These are phyloP conservation scores for Lamellibrachia luymesi DNA, from an alignment of 1,140 invertebrate species.

Conservation along the genomic window DNA sequence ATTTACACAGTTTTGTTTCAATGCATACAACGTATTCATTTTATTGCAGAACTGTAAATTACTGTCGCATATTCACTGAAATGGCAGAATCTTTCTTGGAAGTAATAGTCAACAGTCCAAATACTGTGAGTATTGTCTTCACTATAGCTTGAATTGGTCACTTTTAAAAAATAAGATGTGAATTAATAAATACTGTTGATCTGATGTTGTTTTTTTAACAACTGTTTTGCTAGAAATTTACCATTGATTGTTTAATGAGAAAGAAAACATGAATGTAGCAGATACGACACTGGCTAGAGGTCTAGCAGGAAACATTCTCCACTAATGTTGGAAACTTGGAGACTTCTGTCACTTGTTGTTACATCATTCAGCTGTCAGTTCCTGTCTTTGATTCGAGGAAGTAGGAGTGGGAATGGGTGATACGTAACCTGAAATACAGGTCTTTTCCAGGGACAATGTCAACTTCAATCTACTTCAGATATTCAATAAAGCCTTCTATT, in stretches of 20 bases:
- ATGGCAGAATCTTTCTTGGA: conserved; percentile 86
- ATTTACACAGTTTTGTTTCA: not conserved
- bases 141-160: conserved; percentile 13
- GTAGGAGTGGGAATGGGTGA: not conserved
- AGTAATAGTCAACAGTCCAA: conserved; percentile 69
- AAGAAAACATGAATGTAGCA: no score
- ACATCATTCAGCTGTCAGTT: no score
- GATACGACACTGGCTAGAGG: no score
- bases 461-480: not conserved
- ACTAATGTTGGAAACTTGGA: no score
- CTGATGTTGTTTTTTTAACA: no score
- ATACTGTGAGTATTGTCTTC: conserved; percentile 41
- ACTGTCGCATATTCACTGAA: conserved; percentile 92
- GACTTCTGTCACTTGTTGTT: no score
- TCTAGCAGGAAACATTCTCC: no score
- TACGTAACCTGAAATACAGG: not conserved
- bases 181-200: no score
- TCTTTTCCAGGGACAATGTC: not conserved
- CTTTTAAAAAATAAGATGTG: no score
- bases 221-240: no score
- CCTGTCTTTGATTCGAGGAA: no score
- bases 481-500: not conserved
- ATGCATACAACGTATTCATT: not conserved
- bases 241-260: no score
- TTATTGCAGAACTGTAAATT: conserved; percentile 74